Conservation (phyloP, 1,140 invertebrate species). For the Holcopasites calliopsidis region DNA sequence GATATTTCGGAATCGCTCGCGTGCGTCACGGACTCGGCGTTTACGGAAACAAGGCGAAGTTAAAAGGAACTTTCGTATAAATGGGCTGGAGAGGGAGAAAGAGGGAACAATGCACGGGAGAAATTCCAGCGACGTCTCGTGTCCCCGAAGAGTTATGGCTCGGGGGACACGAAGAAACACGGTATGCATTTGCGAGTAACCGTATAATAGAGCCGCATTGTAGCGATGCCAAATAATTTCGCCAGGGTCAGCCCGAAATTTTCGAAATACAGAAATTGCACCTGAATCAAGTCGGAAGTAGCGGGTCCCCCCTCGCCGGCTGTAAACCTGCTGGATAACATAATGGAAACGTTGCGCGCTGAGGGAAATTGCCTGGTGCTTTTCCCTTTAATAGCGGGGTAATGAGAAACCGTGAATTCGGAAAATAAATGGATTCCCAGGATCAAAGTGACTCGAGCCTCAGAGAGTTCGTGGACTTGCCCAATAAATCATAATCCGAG, state of each 20-base stretch:
- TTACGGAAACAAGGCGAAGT: constrained; percentile 6
- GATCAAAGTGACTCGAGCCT: not conserved
- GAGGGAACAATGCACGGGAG: constrained; percentile 12
- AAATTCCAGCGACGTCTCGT: constrained; percentile 58
- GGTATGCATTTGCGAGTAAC: constrained; percentile 60
- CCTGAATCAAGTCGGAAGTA: not conserved
- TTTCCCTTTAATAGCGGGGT: not conserved
- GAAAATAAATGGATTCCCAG: not conserved
- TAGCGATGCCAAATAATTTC: constrained; percentile 52
- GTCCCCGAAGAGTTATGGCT: constrained; percentile 58
- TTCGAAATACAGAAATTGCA: constrained; percentile 50
- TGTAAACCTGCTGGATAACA: not conserved
- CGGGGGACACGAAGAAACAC: constrained; percentile 57
- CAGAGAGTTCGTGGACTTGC: too few species aligned
- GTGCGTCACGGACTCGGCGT: constrained; percentile 10
- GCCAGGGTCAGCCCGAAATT: constrained; percentile 33
- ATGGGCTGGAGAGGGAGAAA: constrained; percentile 6
- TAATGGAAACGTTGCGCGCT: not conserved
- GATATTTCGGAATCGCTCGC: constrained; percentile 51
- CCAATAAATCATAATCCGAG: too few species aligned
- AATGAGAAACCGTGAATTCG: not conserved
- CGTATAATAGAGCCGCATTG: constrained; percentile 51
- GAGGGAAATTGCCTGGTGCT: not conserved
- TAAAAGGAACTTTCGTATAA: constrained; percentile 51
- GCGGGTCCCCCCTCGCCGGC: not conserved